phyloP scores from a whole-genome alignment of 2,888 invertebrate genomes.

The Clistopyga incitator region DNA sequence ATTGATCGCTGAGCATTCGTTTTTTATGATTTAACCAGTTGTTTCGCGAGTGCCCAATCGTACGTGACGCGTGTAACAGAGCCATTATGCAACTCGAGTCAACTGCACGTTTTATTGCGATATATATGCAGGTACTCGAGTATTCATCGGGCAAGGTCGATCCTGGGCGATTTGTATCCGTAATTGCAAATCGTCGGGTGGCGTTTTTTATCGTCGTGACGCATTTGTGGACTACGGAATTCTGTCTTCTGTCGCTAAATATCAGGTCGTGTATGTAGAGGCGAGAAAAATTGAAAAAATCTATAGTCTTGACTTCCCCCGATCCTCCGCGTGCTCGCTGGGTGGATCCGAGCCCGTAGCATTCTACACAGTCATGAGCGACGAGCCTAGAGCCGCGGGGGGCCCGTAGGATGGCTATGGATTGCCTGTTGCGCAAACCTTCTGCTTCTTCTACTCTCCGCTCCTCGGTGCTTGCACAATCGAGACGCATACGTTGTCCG shows the following conservation, averaged over 20 bases:
- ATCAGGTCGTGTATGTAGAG: neutral
- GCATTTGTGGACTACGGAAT: neutral
- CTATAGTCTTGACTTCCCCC: neutral
- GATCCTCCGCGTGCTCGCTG: conserved; percentile 6
- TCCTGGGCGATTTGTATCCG: conserved; percentile 55
- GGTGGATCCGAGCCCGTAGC: conserved; percentile 37
- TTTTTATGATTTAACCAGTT: conserved; percentile 29
- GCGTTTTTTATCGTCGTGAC: conserved; percentile 27
- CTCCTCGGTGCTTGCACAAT: conserved; percentile 59
- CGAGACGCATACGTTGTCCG: conserved; percentile 49
- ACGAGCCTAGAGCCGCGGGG: conserved; percentile 36
- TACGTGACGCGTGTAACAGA: conserved; percentile 32
- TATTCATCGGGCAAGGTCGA: conserved; percentile 57
- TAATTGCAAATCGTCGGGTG: conserved; percentile 36
- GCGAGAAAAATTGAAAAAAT: neutral
- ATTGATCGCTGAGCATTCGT: conserved; percentile 18
- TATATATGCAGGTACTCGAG: conserved; percentile 18
- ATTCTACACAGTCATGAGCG: conserved; percentile 33
- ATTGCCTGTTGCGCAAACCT: conserved; percentile 66
- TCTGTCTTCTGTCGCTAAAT: neutral
- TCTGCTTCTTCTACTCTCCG: conserved; percentile 51
- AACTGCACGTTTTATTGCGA: conserved; percentile 45
- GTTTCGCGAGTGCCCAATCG: conserved; percentile 19
- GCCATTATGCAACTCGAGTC: conserved; percentile 38
- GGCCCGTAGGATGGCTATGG: conserved; percentile 48